Percentiles rank a stretch among this genome's conserved stretches.
Evolutionary conservation across 2,797 vertebrate species (phyloP).

Genomic region (Onychomys arenicola): DNA sequence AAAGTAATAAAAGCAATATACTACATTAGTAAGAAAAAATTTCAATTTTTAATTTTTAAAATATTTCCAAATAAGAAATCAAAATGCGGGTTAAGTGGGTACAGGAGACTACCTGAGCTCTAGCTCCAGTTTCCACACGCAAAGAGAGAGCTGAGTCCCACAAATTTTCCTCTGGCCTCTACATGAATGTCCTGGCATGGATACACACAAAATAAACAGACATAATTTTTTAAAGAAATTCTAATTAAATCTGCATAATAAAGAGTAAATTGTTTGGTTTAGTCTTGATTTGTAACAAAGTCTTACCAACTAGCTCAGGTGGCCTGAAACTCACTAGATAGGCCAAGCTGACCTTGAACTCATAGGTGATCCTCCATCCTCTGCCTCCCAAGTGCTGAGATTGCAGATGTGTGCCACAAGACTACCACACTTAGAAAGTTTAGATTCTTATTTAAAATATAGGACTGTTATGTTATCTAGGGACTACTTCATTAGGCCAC

Average conservation of each 20-base stretch:
- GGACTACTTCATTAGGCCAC: background rate
- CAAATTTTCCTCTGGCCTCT: background rate
- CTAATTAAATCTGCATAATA: background rate
- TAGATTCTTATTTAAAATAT: slow-evolving; percentile 8
- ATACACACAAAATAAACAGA: background rate
- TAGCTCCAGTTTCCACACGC: background rate
- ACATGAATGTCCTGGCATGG: background rate
- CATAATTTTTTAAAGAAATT: background rate
- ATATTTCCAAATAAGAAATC: slow-evolving; percentile 31
- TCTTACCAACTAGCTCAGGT: background rate
- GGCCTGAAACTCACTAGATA: background rate
- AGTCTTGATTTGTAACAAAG: background rate
- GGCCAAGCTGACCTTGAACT: background rate
- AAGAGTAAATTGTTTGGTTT: background rate
- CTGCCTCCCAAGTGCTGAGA: background rate
- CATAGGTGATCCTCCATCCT: background rate
- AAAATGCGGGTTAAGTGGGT: background rate
- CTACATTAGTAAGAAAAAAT: slow-evolving; percentile 10
- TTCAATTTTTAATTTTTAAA: slow-evolving; percentile 37
- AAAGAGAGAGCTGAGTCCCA: background rate
- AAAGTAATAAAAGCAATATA: background rate
- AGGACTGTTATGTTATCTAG: background rate
- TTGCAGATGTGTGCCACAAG: background rate
- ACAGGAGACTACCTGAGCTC: background rate
- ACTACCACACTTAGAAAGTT: background rate